Conservation (phyloP, 2,888 invertebrate species). For the Chesias legatella region DNA sequence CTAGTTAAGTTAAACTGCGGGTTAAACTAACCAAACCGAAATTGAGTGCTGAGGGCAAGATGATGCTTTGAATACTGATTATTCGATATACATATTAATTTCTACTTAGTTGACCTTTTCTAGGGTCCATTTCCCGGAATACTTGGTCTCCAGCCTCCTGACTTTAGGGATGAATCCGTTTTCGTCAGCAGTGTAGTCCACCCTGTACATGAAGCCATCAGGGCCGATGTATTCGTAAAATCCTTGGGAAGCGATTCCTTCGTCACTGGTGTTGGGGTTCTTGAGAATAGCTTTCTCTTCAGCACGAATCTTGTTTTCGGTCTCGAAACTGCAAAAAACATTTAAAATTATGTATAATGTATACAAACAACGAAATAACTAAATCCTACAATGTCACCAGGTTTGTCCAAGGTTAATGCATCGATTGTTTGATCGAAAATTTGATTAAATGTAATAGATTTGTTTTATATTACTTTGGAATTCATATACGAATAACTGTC, state of each 20-base stretch:
- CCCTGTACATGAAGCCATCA: constrained; percentile 75
- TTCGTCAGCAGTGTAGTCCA: constrained; percentile 76
- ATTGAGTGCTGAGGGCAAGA: constrained; percentile 23
- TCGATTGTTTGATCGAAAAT: constrained; percentile 2
- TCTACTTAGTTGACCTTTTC: constrained; percentile 62
- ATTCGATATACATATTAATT: constrained; percentile 40
- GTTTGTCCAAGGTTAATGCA: background rate
- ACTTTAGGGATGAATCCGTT: constrained; percentile 74
- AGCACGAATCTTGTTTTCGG: constrained; percentile 77
- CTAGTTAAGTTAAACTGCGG: too few species aligned
- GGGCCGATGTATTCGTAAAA: constrained; percentile 79
- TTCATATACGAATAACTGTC: background rate
- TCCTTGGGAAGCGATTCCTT: constrained; percentile 73
- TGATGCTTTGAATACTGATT: constrained; percentile 60
- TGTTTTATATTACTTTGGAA: background rate
- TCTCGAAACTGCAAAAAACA: constrained; percentile 65
- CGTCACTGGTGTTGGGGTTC: constrained; percentile 71
- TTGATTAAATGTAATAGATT: background rate
- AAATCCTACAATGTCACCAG: too few species aligned
- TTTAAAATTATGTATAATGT: constrained; percentile 4
- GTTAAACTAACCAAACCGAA: too few species aligned
- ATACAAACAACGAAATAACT: too few species aligned
- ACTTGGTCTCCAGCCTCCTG: constrained; percentile 69
- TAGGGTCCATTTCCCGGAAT: constrained; percentile 73
- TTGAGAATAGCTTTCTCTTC: constrained; percentile 74